Evolutionary conservation across 2,888 invertebrate genomes (phyloP).

Genomic region (Drosophila setosimentum): DNA sequence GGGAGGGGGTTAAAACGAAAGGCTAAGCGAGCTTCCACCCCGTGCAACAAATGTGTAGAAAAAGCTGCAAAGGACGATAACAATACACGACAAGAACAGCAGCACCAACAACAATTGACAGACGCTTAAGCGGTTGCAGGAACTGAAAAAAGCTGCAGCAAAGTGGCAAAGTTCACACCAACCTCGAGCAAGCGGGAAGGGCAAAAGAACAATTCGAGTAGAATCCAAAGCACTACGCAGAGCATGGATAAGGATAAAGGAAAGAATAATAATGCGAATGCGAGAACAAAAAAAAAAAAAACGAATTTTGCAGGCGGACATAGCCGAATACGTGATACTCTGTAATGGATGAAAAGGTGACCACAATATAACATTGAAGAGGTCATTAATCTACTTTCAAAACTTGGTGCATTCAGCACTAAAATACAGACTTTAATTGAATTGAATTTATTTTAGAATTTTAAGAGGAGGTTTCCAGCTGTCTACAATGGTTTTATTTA

Average conservation of each 20-base stretch:
- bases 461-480: neutral
- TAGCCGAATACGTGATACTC: neutral
- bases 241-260: constrained; percentile 35
- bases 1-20: constrained; percentile 1
- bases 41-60: constrained; percentile 49
- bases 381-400: neutral
- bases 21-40: constrained; percentile 38
- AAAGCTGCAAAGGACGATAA: constrained; percentile 41
- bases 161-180: constrained; percentile 85
- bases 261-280: constrained; percentile 66
- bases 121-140: constrained; percentile 55
- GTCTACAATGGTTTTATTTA: neutral
- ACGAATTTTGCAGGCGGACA: neutral
- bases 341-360: neutral
- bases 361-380: neutral
- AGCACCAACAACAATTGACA: constrained; percentile 47
- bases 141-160: constrained; percentile 63
- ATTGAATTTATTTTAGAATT: neutral
- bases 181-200: constrained; percentile 55
- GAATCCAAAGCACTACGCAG: constrained; percentile 22
- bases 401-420: neutral
- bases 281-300: constrained; percentile 43
- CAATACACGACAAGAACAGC: constrained; percentile 36
- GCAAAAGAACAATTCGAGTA: constrained; percentile 4
- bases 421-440: neutral